Conservation (phyloP, 35 echinoderm and acorn worm genomes). For the Strongylocentrotus purpuratus region DNA sequence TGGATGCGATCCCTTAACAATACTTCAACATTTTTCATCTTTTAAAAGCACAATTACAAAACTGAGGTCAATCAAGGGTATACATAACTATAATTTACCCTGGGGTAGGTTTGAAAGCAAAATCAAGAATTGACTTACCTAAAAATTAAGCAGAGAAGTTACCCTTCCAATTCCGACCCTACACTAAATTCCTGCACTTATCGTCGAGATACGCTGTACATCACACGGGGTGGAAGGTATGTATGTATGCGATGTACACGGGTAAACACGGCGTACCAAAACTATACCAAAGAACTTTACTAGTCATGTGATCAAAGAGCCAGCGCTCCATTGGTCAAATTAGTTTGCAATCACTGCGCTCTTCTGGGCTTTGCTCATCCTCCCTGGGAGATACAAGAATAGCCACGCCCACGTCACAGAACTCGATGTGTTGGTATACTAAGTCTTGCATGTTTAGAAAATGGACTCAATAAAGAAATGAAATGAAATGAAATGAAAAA, state of each 20-base stretch:
- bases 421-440: no score
- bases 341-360: slow-evolving; percentile 35
- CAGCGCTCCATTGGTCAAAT: background rate
- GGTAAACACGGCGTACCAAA: background rate
- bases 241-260: background rate
- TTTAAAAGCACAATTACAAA: background rate
- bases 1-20: background rate
- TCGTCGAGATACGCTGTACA: background rate
- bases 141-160: background rate
- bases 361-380: background rate
- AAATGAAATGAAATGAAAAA: no score
- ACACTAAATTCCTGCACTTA: background rate
- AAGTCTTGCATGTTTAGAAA: no score
- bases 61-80: background rate
- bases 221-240: background rate
- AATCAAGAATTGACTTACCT: background rate
- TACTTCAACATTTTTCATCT: background rate
- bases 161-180: background rate
- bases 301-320: slow-evolving; percentile 14
- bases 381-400: background rate
- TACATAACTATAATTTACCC: background rate
- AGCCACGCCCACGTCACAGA: background rate
- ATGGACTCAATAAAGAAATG: no score
- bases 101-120: background rate
- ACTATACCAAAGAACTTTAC: slow-evolving; percentile 37